Conservation (phyloP, 2,797 vertebrate species). For the Ambastaia sidthimunki region DNA sequence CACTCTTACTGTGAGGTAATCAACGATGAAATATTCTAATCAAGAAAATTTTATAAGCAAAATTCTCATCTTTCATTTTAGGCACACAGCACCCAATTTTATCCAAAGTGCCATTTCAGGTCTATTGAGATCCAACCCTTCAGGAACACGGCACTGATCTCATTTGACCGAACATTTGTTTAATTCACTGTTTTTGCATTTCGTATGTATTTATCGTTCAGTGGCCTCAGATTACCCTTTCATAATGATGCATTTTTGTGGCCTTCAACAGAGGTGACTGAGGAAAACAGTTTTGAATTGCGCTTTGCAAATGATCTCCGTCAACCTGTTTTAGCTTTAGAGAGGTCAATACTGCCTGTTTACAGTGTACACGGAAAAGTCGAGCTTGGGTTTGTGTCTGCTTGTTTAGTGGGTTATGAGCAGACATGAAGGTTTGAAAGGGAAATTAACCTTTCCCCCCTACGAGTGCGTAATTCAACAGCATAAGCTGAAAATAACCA, state of each 20-base stretch:
- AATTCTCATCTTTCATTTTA: background rate
- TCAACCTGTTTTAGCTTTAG: conserved; percentile 38
- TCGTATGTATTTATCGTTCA: background rate
- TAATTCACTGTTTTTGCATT: conserved; percentile 8
- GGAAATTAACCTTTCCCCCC: background rate
- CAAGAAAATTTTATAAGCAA: background rate
- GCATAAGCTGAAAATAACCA: conserved; percentile 28
- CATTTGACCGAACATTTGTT: background rate
- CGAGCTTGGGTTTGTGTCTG: conserved; percentile 25
- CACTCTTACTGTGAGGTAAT: conserved; percentile 26
- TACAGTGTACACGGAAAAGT: conserved; percentile 44
- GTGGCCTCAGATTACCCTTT: background rate
- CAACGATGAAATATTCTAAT: background rate
- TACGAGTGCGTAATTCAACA: conserved; percentile 22
- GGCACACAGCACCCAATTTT: background rate
- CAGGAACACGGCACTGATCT: background rate
- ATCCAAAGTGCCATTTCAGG: background rate
- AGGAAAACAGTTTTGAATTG: conserved; percentile 36
- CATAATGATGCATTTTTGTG: conserved; percentile 1
- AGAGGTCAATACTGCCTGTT: conserved; percentile 45
- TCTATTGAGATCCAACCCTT: background rate
- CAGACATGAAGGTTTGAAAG: conserved; percentile 9
- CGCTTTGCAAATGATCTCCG: conserved; percentile 34
- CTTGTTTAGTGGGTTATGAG: conserved; percentile 25
- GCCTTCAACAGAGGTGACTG: conserved; percentile 17